These are phyloP conservation scores for Cremastobaeus sp. DNA, from an alignment of 2,888 invertebrate genomes.

Conservation along the genomic window DNA sequence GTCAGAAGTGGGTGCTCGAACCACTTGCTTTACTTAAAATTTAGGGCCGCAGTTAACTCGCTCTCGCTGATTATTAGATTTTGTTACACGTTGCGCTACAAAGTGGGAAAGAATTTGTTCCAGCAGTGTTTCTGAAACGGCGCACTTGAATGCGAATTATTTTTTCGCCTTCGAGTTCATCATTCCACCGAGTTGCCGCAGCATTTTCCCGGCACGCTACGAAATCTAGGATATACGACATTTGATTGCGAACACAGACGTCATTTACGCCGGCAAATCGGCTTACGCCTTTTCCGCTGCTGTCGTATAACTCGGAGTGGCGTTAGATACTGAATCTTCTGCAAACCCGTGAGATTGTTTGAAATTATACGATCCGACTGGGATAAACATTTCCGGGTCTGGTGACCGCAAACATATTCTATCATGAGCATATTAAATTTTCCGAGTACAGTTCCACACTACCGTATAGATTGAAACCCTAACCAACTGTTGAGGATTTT, in stretches of 20 bases:
- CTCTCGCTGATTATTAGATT: not conserved
- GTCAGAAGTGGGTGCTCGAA: conserved; percentile 16
- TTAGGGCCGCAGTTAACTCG: conserved; percentile 2
- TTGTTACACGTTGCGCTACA: no score
- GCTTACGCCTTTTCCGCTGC: conserved; percentile 48
- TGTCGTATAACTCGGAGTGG: conserved; percentile 46
- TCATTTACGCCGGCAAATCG: conserved; percentile 56
- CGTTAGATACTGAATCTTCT: conserved; percentile 42
- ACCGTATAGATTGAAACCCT: no score
- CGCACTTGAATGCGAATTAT: conserved; percentile 28
- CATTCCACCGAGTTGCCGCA: conserved; percentile 38
- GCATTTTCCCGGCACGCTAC: conserved; percentile 27
- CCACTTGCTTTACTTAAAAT: conserved; percentile 14
- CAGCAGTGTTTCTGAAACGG: no score
- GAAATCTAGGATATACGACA: conserved; percentile 47
- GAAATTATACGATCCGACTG: conserved; percentile 39
- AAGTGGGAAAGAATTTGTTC: no score
- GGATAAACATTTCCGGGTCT: conserved; percentile 23
- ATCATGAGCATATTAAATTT: conserved; percentile 17
- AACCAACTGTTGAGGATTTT: no score
- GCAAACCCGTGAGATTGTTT: conserved; percentile 35
- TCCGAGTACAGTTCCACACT: no score
- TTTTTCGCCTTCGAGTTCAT: conserved; percentile 27
- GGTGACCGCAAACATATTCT: conserved; percentile 34
- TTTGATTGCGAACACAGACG: conserved; percentile 50